Conservation (phyloP, 2,888 invertebrate genomes). For the Apoda limacodes region DNA sequence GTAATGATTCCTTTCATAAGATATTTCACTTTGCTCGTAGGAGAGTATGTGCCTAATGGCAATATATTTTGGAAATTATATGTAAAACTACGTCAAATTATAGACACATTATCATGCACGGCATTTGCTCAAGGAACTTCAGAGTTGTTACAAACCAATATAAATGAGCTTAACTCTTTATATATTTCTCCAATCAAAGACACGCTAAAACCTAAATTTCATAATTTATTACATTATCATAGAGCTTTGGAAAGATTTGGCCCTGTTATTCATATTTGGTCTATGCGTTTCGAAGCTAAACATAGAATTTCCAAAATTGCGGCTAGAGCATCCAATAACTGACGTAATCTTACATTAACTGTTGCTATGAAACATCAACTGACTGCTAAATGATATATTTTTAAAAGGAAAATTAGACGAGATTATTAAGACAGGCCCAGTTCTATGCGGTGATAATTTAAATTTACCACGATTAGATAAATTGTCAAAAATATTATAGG, state of each 20-base stretch:
- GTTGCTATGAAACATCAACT: constrained; percentile 15
- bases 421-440: too few species aligned
- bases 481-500: too few species aligned
- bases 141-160: constrained; percentile 10
- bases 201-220: constrained; percentile 11
- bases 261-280: constrained; percentile 14
- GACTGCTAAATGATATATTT: constrained; percentile 12
- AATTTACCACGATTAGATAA: too few species aligned
- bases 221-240: constrained; percentile 15
- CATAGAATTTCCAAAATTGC: constrained; percentile 13
- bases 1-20: constrained; percentile 16
- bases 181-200: too few species aligned
- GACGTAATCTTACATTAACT: constrained; percentile 12
- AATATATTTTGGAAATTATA: constrained; percentile 15
- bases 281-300: too few species aligned
- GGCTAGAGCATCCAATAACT: constrained; percentile 8
- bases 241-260: constrained; percentile 14
- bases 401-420: too few species aligned
- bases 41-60: constrained; percentile 12
- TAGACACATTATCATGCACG: constrained; percentile 7
- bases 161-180: constrained; percentile 12
- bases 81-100: constrained; percentile 6
- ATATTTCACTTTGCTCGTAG: constrained; percentile 17
- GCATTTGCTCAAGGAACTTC: too few species aligned
- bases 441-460: too few species aligned